A percentile compares a stretch with the other conserved stretches of the same genome.
Evolutionary conservation across 53 echinoderm and acorn worm genomes (phyloP).

Genomic region (Stichopus horrens): DNA sequence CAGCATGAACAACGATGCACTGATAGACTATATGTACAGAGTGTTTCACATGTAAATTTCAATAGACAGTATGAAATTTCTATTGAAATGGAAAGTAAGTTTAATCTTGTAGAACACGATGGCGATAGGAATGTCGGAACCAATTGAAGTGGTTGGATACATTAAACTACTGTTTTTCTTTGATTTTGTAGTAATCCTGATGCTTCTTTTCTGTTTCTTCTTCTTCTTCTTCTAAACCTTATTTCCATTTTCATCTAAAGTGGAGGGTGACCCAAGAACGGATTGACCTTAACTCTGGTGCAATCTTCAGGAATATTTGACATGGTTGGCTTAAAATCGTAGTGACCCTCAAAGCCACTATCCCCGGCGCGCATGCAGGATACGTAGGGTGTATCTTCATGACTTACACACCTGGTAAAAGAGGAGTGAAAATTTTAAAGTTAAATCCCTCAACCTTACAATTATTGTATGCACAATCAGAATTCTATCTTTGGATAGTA

Average conservation of each 20-base stretch:
- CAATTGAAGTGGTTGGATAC: too few relatives aligned
- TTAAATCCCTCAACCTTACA: too few relatives aligned
- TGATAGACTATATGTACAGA: too few relatives aligned
- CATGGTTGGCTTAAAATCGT: slow-evolving; percentile 18
- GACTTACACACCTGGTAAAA: slow-evolving; percentile 62
- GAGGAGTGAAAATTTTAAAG: not conserved
- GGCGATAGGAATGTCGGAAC: too few relatives aligned
- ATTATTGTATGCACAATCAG: too few relatives aligned
- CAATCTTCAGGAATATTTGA: not conserved
- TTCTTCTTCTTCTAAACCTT: not conserved
- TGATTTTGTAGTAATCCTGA: not conserved
- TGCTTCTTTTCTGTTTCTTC: not conserved
- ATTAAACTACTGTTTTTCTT: too few relatives aligned
- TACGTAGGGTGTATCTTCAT: slow-evolving; percentile 51
- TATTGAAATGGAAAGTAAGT: too few relatives aligned
- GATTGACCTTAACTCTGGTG: slow-evolving; percentile 7
- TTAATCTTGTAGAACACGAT: too few relatives aligned
- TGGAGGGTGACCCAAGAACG: slow-evolving; percentile 19
- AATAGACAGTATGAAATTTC: too few relatives aligned
- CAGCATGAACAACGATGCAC: too few relatives aligned
- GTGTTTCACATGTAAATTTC: too few relatives aligned
- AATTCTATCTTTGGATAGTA: too few relatives aligned
- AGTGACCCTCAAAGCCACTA: slow-evolving; percentile 56
- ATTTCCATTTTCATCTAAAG: not conserved
- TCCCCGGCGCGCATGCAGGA: slow-evolving; percentile 73